Conservation (phyloP, 2,113 vertebrate species). For the Stomatorhinus ivindoensis region DNA sequence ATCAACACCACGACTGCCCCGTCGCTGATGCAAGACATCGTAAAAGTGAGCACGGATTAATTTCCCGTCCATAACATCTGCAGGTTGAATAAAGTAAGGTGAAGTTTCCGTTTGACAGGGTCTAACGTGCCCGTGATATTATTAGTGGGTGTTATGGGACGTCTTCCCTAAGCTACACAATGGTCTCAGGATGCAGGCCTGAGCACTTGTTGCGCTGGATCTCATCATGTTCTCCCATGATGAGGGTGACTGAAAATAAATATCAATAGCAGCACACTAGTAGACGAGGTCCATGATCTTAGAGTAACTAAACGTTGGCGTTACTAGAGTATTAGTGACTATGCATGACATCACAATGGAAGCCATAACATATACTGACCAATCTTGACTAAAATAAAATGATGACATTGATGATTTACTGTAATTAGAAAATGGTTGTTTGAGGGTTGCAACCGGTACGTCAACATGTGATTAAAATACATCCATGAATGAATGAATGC, state of each 20-base stretch:
- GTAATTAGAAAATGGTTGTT: background rate
- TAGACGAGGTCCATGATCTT: background rate
- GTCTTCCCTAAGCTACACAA: background rate
- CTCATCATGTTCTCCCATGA: background rate
- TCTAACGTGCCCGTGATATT: background rate
- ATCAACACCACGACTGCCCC: conserved; percentile 17
- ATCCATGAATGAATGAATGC: background rate
- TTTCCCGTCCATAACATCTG: conserved; percentile 13
- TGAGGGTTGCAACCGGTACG: background rate
- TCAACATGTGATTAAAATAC: background rate
- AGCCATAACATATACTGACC: background rate
- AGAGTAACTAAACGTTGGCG: background rate
- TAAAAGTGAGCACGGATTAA: conserved; percentile 44
- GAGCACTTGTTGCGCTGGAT: background rate
- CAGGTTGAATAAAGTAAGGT: background rate
- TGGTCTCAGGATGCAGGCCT: background rate
- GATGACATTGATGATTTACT: background rate
- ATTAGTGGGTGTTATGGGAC: background rate
- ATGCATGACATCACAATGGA: background rate
- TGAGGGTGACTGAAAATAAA: background rate
- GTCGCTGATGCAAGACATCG: conserved; percentile 55
- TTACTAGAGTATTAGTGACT: background rate
- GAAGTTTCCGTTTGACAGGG: background rate
- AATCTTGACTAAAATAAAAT: background rate
- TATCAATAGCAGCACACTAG: background rate